Percentiles rank a stretch among this genome's conserved stretches.
Evolutionary conservation across 2,113 vertebrate genomes (phyloP).

Genomic region (Circaetus gallicus): DNA sequence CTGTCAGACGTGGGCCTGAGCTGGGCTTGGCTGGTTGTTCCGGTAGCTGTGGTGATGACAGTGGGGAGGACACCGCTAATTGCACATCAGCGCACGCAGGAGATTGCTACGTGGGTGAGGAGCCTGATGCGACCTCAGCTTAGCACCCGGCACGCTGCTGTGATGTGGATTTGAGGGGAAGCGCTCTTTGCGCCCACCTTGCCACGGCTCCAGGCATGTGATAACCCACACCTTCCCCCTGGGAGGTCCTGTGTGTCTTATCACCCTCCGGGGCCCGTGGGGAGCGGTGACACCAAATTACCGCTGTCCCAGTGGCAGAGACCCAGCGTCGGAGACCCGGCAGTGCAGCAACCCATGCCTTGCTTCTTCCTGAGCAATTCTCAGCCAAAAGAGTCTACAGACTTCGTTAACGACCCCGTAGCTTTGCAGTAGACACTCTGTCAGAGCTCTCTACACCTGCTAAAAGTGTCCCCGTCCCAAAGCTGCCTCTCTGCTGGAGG

Average conservation of each 20-base stretch:
- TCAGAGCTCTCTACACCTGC: not conserved
- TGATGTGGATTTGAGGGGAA: not conserved
- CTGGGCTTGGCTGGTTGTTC: not conserved
- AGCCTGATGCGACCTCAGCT: not conserved
- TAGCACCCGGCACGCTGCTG: not conserved
- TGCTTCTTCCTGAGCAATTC: not conserved
- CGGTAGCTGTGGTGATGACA: not conserved
- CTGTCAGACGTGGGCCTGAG: not conserved
- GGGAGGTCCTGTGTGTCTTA: not conserved
- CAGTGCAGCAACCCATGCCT: not conserved
- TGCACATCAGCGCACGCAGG: not conserved
- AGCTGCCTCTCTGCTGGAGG: not conserved
- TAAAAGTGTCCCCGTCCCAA: not conserved
- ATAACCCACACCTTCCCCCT: not conserved
- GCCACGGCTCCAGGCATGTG: not conserved
- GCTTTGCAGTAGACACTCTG: not conserved
- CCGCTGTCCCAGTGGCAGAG: not conserved
- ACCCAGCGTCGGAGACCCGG: not conserved
- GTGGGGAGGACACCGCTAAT: not conserved
- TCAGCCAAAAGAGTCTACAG: not conserved
- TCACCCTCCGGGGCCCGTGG: not conserved
- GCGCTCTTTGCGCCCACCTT: not conserved
- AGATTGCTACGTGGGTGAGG: not conserved
- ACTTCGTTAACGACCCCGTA: accelerated
- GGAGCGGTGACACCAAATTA: not conserved